Evolutionary conservation across 2,797 vertebrate genomes (phyloP).

Genomic region (Gymnothorax reevesii): DNA sequence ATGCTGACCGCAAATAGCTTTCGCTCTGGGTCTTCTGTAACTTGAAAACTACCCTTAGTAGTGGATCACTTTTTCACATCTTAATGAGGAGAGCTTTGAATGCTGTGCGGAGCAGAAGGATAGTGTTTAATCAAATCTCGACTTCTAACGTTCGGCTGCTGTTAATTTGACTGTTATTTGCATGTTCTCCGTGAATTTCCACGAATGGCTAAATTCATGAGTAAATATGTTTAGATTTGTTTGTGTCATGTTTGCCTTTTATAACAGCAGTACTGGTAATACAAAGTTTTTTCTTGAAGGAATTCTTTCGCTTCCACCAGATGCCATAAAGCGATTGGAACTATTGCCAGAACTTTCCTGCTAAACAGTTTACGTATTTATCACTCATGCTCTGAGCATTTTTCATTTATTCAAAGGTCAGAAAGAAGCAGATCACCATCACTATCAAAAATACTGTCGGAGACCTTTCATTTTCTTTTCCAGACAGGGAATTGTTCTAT

Average conservation of each 20-base stretch:
- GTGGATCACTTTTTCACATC: no score
- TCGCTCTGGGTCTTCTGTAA: no score
- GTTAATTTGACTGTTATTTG: not conserved
- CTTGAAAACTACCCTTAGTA: no score
- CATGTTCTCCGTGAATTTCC: not conserved
- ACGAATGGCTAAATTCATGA: not conserved
- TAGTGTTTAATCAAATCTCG: not conserved
- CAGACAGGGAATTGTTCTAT: conserved; percentile 59
- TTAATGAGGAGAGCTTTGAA: not conserved
- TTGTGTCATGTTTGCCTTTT: not conserved
- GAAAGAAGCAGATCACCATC: not conserved
- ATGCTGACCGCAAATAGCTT: not conserved
- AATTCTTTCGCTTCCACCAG: not conserved
- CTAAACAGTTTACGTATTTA: conserved; percentile 7
- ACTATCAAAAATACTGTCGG: conserved; percentile 44
- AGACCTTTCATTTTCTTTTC: conserved; percentile 49
- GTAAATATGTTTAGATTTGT: not conserved
- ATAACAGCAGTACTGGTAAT: not conserved
- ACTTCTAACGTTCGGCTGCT: not conserved
- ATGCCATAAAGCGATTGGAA: not conserved
- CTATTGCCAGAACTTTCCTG: not conserved
- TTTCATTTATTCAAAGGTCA: not conserved
- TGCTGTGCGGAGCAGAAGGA: not conserved
- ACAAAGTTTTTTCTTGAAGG: not conserved
- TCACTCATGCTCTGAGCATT: conserved; percentile 13